Base-by-base conservation (phyloP, 1,140 invertebrate species). In the Eumaeus atala region DNA sequence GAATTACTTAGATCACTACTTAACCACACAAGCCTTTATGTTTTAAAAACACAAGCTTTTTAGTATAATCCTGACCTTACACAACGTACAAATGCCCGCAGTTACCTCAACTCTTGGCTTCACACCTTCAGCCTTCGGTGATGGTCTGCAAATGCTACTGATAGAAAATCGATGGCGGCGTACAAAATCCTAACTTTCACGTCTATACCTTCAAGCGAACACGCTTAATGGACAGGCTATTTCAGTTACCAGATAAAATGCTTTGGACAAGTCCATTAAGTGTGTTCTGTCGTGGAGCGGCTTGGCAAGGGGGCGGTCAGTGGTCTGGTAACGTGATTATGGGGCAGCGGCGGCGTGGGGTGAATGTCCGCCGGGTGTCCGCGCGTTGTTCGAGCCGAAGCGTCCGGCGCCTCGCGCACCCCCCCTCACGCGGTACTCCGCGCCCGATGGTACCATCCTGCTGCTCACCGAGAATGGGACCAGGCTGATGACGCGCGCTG, bases 401-500 rank as follows among this genome's bases (percentile, higher is more conserved):
- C 64, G 70, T 60, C 67, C 72, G 50, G 58, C 71, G 42, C 66
- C 73, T 44, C 66, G 72, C 36, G 76, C 74, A 28, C 77, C 79
- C 17, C 68, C 84, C 35, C 72, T 87, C 59, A 87, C 83, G 18
- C 80, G 85, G 55, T 87, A 87, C 73, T 77, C 86, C 36, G 82
- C 85, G 51, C 75, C 85, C 21, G 85, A 88, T 62, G 87, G 87
- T 70, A 84, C 84, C 62, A 82, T 87, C 70, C 78, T 88, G 68
- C 77, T 88, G 55, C 82, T 88, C 71, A 87, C 87, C 62, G 85
- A 87, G 72, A 88, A 88, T 59, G 87, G 87, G 58, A 88, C 87
- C 37, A 66, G 86, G 64, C 84, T 88, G 77, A 82, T 88, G 75
- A 87, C 84, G 2, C 77, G 83, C 54, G 80, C 84, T 52, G 85